Evolutionary conservation across 92 coral and sea anemone genomes (phyloP).

Genomic region (Metridium senile): DNA sequence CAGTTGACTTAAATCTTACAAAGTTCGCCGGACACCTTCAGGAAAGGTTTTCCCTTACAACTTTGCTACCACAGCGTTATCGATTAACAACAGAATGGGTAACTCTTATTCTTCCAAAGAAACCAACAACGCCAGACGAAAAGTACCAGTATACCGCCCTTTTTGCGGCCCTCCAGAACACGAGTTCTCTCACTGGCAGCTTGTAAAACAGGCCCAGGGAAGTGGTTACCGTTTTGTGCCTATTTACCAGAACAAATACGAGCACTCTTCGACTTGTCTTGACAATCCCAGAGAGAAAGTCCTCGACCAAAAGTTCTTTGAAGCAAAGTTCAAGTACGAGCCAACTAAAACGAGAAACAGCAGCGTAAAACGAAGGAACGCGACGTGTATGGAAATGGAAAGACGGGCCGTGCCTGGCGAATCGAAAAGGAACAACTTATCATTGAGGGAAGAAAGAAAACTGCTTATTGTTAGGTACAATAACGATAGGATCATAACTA

Average conservation of each 20-base stretch:
- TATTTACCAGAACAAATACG: not conserved
- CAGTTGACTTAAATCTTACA: no score
- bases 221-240: not conserved
- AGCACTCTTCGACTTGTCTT: not conserved
- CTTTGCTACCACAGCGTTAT: no score
- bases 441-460: no score
- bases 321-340: not conserved
- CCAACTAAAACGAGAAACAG: not conserved
- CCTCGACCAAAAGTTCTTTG: not conserved
- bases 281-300: not conserved
- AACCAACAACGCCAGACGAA: not conserved
- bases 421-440: no score
- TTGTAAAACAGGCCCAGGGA: not conserved
- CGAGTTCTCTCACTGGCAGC: conserved; percentile 11
- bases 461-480: no score
- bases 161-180: conserved; percentile 3
- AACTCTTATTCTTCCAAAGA: not conserved
- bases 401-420: no score
- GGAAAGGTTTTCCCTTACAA: no score
- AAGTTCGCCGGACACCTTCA: no score
- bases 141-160: not conserved
- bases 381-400: not conserved
- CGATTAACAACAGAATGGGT: not conserved
- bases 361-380: not conserved
- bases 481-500: no score